Base-by-base conservation (phyloP, 2,888 invertebrate genomes). In the Sesia bembeciformis region DNA sequence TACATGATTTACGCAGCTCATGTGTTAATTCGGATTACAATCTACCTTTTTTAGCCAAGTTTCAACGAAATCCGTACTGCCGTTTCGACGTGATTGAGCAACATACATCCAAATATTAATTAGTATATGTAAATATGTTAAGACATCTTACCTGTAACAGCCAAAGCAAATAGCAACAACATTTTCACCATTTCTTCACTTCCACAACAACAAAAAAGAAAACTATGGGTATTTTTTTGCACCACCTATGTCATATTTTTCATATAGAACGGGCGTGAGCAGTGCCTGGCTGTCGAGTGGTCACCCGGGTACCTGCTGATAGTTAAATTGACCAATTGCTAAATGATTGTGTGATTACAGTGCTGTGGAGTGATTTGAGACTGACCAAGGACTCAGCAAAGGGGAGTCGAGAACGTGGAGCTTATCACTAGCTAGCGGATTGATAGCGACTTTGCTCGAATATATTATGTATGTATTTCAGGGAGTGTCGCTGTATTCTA, bases 311-410 rank as follows among this genome's bases (percentile, higher is more conserved):
- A 73, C 72, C 74, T 78, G 74, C 61, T 75, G 72, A 85, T 86
- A 84, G 79, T 58, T 76, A 81, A 87, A 87, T 85, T 84, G 82
- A 61, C 68, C 84, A 83, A 84, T 84, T 73, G 70, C 52, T 53
- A 55, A 56, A 67, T 74, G 75, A 73, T 62, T 57, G 59, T 58
- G 74, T 79, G 78, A 72, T 76, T 74, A 67, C 67, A 67, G 68
- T 73, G 70, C 76, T 70, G 63, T 60, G 72, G 64, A 63, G 67
- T 68, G 72, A 76, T 76, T 74, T 75, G 68, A 5, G 50, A 39
- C 39, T 39, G 68, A 61, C 71, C 85, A 86, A 86, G 85, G 85
- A 82, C 86, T 74, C 46, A 8, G 8, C 46, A 23, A 23, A 46
- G 46, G 46, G 46, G 8, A 4, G n/a, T 46, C 8, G 4, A 46